A percentile compares a stretch with the other conserved stretches of the same genome.
These are phyloP conservation scores for Furcifer pardalis DNA, from an alignment of 2,797 vertebrate species.

Conservation along the genomic window DNA sequence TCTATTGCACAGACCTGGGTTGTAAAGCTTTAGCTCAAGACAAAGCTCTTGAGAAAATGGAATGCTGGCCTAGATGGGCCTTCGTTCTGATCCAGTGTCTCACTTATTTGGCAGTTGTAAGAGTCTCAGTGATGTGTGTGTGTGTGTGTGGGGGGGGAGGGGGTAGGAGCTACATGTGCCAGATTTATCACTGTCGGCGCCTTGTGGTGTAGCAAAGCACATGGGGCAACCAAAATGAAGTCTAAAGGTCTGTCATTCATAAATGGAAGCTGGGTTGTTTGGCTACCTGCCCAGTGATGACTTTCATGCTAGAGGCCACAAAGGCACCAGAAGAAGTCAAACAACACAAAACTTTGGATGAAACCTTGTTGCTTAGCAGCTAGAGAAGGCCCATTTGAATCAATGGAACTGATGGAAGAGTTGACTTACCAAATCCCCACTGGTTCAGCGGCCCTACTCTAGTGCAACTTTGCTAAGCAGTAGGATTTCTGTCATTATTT, in stretches of 20 bases:
- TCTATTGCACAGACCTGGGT: no score
- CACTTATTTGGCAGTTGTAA: not conserved
- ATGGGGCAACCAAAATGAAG: no score
- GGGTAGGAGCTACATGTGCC: not conserved
- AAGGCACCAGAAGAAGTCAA: not conserved
- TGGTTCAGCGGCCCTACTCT: no score
- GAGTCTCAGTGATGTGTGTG: not conserved
- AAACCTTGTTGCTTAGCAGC: no score
- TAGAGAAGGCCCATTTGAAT: no score
- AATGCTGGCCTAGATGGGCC: not conserved
- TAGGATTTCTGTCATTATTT: no score
- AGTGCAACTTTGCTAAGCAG: no score
- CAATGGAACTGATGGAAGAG: no score
- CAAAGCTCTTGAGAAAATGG: not conserved
- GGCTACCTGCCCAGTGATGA: no score
- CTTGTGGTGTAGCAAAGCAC: not conserved
- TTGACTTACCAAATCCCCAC: no score
- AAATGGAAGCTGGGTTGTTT: not conserved
- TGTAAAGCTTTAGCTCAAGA: not conserved
- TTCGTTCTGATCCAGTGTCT: not conserved
- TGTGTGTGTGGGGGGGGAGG: no score
- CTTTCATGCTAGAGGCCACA: no score
- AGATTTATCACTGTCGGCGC: not conserved
- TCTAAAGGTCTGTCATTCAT: not conserved
- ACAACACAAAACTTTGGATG: not conserved